These are phyloP conservation scores for Ophion ventricosus DNA, from an alignment of 2,888 invertebrate species.

Conservation along the genomic window DNA sequence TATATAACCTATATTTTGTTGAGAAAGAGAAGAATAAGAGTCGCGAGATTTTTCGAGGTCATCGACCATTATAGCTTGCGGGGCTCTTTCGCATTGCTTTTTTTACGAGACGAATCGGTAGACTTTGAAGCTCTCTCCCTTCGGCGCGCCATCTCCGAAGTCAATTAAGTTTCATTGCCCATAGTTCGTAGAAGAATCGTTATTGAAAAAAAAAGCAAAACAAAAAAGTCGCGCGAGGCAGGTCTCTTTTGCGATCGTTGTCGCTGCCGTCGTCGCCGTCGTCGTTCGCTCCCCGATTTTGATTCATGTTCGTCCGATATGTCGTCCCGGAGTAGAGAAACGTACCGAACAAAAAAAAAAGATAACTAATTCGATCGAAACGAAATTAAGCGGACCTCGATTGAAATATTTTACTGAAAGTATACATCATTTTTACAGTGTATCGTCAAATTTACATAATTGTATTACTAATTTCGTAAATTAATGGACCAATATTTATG, in stretches of 20 bases:
- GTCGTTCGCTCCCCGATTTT: slow-evolving; percentile 15
- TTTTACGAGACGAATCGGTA: slow-evolving; percentile 59
- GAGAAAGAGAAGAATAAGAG: slow-evolving; percentile 42
- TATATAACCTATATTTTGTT: slow-evolving; percentile 18
- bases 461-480: too few relatives aligned
- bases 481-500: too few relatives aligned
- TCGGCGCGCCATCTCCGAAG: slow-evolving; percentile 58
- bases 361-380: too few relatives aligned
- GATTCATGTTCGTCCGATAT: background rate
- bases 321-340: too few relatives aligned
- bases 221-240: slow-evolving; percentile 26
- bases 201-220: slow-evolving; percentile 56
- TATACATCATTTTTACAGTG: too few relatives aligned
- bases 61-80: slow-evolving; percentile 55
- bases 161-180: slow-evolving; percentile 77
- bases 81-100: slow-evolving; percentile 44
- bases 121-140: slow-evolving; percentile 66
- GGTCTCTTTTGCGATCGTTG: slow-evolving; percentile 58
- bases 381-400: too few relatives aligned
- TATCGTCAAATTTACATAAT: too few relatives aligned
- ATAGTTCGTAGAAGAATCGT: slow-evolving; percentile 72
- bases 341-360: too few relatives aligned
- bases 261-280: slow-evolving; percentile 43
- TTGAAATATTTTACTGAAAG: too few relatives aligned
- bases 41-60: slow-evolving; percentile 59